phyloP scores from a whole-genome alignment of 2,797 vertebrate species.

The Coendou prehensilis region DNA sequence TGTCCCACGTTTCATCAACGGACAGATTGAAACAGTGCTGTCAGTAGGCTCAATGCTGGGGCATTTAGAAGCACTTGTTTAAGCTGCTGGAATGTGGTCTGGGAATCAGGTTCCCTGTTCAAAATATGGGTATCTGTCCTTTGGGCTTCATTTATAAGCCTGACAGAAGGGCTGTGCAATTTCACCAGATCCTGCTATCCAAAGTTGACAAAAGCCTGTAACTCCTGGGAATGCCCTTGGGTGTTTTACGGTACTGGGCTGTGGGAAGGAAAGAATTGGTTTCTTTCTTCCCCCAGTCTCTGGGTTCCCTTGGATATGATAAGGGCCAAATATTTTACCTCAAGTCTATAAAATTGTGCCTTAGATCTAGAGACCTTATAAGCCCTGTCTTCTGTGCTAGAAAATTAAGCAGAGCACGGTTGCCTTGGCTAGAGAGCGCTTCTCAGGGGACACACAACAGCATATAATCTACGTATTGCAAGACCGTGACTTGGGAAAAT shows the following conservation, averaged over 20 bases:
- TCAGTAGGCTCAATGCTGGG: too few species aligned
- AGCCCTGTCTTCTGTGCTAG: not conserved
- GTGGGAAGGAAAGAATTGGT: not conserved
- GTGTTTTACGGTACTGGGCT: not conserved
- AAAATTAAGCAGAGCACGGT: not conserved
- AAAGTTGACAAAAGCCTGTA: not conserved
- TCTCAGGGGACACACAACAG: too few species aligned
- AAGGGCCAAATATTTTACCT: not conserved
- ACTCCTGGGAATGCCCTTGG: not conserved
- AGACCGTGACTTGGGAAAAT: too few species aligned
- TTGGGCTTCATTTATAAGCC: not conserved
- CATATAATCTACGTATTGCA: too few species aligned
- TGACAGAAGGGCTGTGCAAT: not conserved
- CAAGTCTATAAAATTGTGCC: not conserved
- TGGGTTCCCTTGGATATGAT: not conserved
- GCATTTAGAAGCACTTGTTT: too few species aligned
- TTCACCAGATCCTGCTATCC: not conserved
- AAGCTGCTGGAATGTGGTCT: too few species aligned
- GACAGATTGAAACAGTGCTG: too few species aligned
- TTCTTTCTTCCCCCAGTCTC: not conserved
- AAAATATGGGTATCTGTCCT: not conserved
- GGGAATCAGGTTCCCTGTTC: too few species aligned
- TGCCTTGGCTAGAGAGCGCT: not conserved
- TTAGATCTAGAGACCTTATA: not conserved
- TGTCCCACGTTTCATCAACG: too few species aligned